Conservation (phyloP, 2,888 invertebrate genomes). For the Ennomos fuscantarius region DNA sequence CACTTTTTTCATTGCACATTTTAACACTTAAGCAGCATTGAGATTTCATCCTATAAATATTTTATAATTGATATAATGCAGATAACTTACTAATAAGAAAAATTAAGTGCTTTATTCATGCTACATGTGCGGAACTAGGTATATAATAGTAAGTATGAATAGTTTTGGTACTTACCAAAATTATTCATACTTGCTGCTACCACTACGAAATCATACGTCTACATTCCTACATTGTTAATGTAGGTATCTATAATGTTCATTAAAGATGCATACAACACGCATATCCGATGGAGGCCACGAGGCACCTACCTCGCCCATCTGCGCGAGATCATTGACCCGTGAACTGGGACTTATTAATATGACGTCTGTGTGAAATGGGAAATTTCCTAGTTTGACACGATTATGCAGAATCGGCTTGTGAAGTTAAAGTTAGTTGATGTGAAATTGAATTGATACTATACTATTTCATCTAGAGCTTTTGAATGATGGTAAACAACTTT, state of each 20-base stretch:
- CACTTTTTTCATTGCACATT: neutral
- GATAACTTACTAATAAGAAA: no score
- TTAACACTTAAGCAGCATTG: no score
- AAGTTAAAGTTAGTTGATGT: neutral
- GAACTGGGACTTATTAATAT: conserved; percentile 21
- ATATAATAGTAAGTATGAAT: no score
- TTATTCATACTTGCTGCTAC: no score
- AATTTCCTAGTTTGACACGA: conserved; percentile 28
- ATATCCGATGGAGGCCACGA: conserved; percentile 15
- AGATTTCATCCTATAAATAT: no score
- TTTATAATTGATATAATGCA: no score
- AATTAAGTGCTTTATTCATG: no score
- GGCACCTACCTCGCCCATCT: conserved; percentile 19
- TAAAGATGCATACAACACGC: conserved; percentile 20
- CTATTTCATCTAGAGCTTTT: no score
- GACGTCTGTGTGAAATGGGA: conserved; percentile 23
- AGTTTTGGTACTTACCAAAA: no score
- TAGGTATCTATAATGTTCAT: conserved; percentile 6
- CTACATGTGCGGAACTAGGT: no score
- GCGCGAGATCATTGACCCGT: conserved; percentile 18
- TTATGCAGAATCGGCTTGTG: conserved; percentile 19
- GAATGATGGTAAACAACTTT: no score
- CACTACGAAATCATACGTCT: no score
- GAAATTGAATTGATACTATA: neutral
- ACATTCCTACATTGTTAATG: neutral